These are phyloP conservation scores for Abrostola tripartita DNA, from an alignment of 2,888 invertebrate genomes.

Conservation along the genomic window DNA sequence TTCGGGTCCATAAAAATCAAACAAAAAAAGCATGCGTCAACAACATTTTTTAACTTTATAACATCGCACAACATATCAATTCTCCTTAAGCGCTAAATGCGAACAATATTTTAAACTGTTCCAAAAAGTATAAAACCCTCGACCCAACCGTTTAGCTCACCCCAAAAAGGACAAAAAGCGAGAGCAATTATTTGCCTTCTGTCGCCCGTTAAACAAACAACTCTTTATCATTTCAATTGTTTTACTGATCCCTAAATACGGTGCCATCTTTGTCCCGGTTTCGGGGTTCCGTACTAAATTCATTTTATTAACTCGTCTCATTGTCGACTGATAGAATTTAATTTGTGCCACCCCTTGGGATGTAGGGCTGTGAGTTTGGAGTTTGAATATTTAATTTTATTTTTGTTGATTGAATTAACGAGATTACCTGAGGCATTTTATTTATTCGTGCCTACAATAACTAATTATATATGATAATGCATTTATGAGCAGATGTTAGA, in stretches of 20 bases:
- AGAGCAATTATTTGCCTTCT: constrained; percentile 82
- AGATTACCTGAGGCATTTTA: not conserved
- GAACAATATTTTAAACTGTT: constrained; percentile 58
- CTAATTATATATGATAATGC: no score
- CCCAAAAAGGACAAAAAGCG: constrained; percentile 66
- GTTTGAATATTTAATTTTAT: not conserved
- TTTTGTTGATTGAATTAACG: constrained; percentile 11
- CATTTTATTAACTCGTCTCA: constrained; percentile 88
- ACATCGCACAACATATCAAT: constrained; percentile 38
- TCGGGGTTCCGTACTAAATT: constrained; percentile 80
- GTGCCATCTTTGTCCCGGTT: constrained; percentile 68
- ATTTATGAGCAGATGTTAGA: no score
- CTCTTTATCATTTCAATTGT: constrained; percentile 81
- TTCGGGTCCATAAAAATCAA: not conserved
- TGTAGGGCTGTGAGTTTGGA: constrained; percentile 67
- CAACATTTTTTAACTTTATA: constrained; percentile 24
- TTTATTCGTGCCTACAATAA: no score
- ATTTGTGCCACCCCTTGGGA: constrained; percentile 77
- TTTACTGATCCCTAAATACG: constrained; percentile 76
- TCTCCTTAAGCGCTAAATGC: constrained; percentile 38
- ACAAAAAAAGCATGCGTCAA: not conserved
- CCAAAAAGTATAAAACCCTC: constrained; percentile 50
- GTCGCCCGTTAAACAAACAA: constrained; percentile 79
- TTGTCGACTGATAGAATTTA: constrained; percentile 86
- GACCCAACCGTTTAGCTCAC: constrained; percentile 57